phyloP scores from a whole-genome alignment of 2,888 invertebrate species.

The Galerucella pusilla region DNA sequence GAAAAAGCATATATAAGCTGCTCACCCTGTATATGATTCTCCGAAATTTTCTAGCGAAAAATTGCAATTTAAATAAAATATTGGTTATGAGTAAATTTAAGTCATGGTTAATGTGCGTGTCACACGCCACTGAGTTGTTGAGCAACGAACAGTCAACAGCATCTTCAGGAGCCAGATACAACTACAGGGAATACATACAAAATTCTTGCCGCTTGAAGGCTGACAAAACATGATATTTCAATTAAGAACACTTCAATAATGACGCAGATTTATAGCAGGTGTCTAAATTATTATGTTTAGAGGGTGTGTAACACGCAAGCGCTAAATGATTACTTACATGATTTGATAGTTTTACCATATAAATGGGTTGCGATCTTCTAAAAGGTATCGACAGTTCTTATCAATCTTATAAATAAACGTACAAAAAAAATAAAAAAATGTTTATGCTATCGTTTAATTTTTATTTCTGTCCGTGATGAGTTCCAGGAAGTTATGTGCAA shows the following conservation, averaged over 20 bases:
- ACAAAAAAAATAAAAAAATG: too few relatives aligned
- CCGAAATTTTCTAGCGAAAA: too few relatives aligned
- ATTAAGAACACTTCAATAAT: slow-evolving; percentile 73
- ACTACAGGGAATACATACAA: slow-evolving; percentile 13
- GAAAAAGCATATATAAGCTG: too few relatives aligned
- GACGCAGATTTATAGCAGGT: slow-evolving; percentile 65
- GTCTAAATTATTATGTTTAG: slow-evolving; percentile 56
- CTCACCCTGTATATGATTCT: too few relatives aligned
- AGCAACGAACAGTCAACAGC: slow-evolving; percentile 12
- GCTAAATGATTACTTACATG: slow-evolving; percentile 49
- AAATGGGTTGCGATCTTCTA: background rate
- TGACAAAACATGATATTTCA: slow-evolving; percentile 71
- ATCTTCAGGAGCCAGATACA: slow-evolving; percentile 33
- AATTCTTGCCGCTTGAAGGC: slow-evolving; percentile 46
- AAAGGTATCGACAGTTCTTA: background rate
- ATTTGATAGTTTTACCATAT: slow-evolving; percentile 42
- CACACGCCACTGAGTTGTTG: slow-evolving; percentile 21
- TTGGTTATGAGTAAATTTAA: background rate
- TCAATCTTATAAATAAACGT: background rate
- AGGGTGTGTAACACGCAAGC: slow-evolving; percentile 54
- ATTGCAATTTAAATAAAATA: background rate
- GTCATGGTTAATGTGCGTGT: background rate
- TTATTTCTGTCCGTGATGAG: too few relatives aligned
- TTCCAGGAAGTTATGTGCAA: too few relatives aligned
- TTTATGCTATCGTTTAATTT: too few relatives aligned